Evolutionary conservation across 2,888 invertebrate species (phyloP).

Genomic region (Gibbula magus): DNA sequence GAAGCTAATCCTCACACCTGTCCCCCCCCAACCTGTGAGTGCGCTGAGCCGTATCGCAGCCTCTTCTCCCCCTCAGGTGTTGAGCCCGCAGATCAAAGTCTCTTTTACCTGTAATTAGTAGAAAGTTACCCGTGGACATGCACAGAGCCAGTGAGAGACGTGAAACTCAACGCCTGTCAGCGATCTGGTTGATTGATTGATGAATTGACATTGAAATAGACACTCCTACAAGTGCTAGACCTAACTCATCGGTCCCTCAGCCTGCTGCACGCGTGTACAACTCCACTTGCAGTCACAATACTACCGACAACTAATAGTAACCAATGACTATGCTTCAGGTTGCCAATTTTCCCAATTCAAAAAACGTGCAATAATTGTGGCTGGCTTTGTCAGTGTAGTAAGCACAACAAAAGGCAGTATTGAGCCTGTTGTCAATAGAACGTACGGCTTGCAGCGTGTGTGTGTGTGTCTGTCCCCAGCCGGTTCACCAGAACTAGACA

Average conservation of each 20-base stretch:
- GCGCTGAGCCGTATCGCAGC: not conserved
- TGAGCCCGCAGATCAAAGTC: slow-evolving; percentile 17
- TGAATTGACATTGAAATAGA: slow-evolving; percentile 27
- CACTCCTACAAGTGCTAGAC: slow-evolving; percentile 22
- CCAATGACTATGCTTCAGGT: slow-evolving; percentile 21
- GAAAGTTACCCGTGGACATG: slow-evolving; percentile 9
- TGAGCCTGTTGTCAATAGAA: slow-evolving; percentile 25
- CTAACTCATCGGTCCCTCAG: slow-evolving; percentile 4
- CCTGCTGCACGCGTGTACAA: slow-evolving; percentile 13
- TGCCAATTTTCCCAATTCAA: slow-evolving; percentile 25
- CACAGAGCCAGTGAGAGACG: slow-evolving; percentile 17
- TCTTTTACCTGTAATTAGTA: slow-evolving; percentile 24
- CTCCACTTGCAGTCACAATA: slow-evolving; percentile 8
- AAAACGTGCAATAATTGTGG: slow-evolving; percentile 29
- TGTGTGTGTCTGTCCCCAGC: slow-evolving; percentile 7
- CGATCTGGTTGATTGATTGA: slow-evolving; percentile 26
- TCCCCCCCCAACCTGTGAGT: not conserved
- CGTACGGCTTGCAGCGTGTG: not conserved
- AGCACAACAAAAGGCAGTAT: slow-evolving; percentile 28
- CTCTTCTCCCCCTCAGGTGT: slow-evolving; percentile 13
- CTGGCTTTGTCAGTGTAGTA: slow-evolving; percentile 21
- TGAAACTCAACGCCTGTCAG: slow-evolving; percentile 23
- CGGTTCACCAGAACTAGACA: not conserved
- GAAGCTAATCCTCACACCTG: not conserved
- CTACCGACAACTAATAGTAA: slow-evolving; percentile 8